Evolutionary conservation across 1,140 invertebrate species (phyloP), one percentile per base, ranked within the genome.

Genomic region (Bombus polaris): DNA sequence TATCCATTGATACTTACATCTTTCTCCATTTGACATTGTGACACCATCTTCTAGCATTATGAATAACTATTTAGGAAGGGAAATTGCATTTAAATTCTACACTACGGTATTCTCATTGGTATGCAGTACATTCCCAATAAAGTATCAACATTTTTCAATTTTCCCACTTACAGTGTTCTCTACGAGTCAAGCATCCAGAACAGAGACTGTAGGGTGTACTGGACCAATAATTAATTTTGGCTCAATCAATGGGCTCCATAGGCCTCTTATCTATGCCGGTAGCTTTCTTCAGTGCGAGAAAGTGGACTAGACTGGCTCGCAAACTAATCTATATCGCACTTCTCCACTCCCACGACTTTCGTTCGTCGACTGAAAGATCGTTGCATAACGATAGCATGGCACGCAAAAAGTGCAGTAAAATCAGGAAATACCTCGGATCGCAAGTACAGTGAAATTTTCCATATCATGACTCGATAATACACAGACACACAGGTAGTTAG

Each of bases 281-380:
- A 3, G 71, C 25, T 86, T 47, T 75, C 72, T 62, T 82, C 59
- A 1, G n/a, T 47, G 47, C 80, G 80, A 82, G 80, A 82, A 82
- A 86, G 85, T 82, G 66, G 80, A 70, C 71, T 83, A 35, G 78
- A 59, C 35, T 62, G 79, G 28, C 72, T 57, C n/a, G 82, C 42
- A 83, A 74, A 72, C 44, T 80, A 70, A 86, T 82, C 80, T 86
- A 71, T 62, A 75, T 82, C 65, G 32, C 70, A 39, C 81, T 72
- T 18, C 47, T 84, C 47, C 68, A 87, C 88, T 89, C 88, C 88
- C 88, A 89, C 88, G 78, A 87, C 85, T 89, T 82, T 89, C 81
- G 66, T 87, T 85, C 81, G 39, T 65, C 57, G 65, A 22, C 62
- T 8, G 10, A n/a, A 37, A 22, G 32, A 59, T 53, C 47, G 80